Conservation (phyloP, 2,113 vertebrate species). For the Cepphus grylle region DNA sequence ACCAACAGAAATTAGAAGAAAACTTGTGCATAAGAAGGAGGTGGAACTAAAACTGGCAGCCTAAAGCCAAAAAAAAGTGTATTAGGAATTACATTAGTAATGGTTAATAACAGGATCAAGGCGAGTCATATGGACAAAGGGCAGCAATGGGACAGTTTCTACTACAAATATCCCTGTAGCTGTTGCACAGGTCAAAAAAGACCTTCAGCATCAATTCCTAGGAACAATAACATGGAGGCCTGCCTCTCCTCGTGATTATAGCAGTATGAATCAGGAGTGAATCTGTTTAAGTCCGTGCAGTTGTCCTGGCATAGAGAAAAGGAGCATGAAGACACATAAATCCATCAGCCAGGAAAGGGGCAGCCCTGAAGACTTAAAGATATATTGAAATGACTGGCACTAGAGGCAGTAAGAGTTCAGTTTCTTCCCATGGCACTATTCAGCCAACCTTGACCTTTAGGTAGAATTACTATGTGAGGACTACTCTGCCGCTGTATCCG, state of each 20-base stretch:
- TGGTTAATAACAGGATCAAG: background rate
- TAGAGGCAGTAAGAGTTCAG: background rate
- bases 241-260: background rate
- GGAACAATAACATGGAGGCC: background rate
- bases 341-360: background rate
- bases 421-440: background rate
- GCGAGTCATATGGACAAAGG: background rate
- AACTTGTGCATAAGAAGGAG: background rate
- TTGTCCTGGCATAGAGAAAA: background rate
- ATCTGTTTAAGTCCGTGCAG: background rate
- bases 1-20: background rate
- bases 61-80: background rate
- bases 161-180: background rate
- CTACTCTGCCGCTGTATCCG: fast-evolving
- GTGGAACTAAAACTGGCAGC: background rate
- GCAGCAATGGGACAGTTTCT: background rate
- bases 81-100: background rate
- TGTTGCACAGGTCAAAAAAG: background rate
- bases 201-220: background rate
- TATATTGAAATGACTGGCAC: background rate
- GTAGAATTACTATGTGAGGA: background rate
- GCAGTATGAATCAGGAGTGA: background rate
- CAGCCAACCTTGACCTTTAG: background rate
- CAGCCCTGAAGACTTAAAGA: background rate
- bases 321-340: background rate